phyloP scores from a whole-genome alignment of 2,888 invertebrate genomes.

The Leptopilina myrica region DNA sequence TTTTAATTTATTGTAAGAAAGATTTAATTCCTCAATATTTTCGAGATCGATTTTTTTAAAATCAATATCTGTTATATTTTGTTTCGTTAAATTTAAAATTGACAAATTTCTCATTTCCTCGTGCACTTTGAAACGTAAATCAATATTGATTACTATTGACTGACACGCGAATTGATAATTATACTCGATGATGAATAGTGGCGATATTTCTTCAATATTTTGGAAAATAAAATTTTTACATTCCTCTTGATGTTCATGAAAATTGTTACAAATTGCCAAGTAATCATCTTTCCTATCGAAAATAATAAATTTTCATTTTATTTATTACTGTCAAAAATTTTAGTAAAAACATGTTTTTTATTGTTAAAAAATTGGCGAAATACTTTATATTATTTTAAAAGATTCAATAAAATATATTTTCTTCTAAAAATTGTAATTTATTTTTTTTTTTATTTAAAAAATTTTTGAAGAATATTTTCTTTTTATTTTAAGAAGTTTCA shows the following conservation, averaged over 20 bases:
- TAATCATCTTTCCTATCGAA: not conserved
- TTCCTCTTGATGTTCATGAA: not conserved
- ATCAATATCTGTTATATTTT: not conserved
- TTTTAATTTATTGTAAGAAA: not conserved
- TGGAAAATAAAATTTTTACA: conserved; percentile 1
- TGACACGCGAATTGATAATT: not conserved
- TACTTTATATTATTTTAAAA: too few species aligned
- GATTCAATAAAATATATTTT: too few species aligned
- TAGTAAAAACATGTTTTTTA: too few species aligned
- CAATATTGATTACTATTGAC: not conserved
- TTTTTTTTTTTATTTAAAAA: too few species aligned
- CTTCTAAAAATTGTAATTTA: too few species aligned
- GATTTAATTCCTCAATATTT: conserved; percentile 8
- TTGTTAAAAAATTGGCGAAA: too few species aligned
- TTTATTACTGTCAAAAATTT: too few species aligned
- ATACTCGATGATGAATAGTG: conserved; percentile 50
- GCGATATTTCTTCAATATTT: not conserved
- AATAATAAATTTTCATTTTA: not conserved
- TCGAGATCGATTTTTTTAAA: not conserved
- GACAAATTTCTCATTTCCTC: not conserved
- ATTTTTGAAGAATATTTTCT: too few species aligned
- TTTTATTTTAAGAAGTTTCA: not conserved
- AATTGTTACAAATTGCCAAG: not conserved
- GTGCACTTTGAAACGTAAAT: not conserved
- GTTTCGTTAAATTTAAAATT: conserved; percentile 1